phyloP scores from a whole-genome alignment of 1,140 invertebrate genomes.

The Bombus fervidus region DNA sequence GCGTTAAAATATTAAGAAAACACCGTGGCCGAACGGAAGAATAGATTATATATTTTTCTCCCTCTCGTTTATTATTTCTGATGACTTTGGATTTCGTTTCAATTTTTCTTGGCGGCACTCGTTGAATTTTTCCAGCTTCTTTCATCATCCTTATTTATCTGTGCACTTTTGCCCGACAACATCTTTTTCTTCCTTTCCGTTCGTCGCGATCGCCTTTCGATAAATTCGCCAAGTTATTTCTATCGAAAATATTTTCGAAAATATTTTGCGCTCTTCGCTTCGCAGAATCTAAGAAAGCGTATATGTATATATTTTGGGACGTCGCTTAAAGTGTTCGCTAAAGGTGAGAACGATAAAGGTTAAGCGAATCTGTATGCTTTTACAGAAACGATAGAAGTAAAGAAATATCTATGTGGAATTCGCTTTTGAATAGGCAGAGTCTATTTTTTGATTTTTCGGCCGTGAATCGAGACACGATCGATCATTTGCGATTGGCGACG shows the following conservation, averaged over 20 bases:
- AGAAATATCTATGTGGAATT: neutral
- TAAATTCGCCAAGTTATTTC: neutral
- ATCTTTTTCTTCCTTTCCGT: neutral
- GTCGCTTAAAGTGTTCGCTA: too few relatives aligned
- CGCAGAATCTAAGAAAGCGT: too few relatives aligned
- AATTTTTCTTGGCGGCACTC: neutral
- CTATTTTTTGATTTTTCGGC: neutral
- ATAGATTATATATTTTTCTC: constrained; percentile 20
- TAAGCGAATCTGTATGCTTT: too few relatives aligned
- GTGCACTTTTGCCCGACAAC: too few relatives aligned
- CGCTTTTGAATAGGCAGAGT: neutral
- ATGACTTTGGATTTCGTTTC: neutral
- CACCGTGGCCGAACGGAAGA: neutral
- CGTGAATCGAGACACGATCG: neutral
- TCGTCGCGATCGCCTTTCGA: neutral
- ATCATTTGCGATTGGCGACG: neutral
- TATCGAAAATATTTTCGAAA: too few relatives aligned
- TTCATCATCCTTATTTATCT: too few relatives aligned
- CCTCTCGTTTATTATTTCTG: constrained; percentile 2
- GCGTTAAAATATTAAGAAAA: neutral
- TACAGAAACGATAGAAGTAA: neutral
- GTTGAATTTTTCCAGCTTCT: neutral
- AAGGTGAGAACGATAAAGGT: too few relatives aligned
- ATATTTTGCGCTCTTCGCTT: too few relatives aligned
- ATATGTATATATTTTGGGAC: neutral